Conservation (phyloP, 2,797 vertebrate genomes). For the Tamandua tetradactyla region DNA sequence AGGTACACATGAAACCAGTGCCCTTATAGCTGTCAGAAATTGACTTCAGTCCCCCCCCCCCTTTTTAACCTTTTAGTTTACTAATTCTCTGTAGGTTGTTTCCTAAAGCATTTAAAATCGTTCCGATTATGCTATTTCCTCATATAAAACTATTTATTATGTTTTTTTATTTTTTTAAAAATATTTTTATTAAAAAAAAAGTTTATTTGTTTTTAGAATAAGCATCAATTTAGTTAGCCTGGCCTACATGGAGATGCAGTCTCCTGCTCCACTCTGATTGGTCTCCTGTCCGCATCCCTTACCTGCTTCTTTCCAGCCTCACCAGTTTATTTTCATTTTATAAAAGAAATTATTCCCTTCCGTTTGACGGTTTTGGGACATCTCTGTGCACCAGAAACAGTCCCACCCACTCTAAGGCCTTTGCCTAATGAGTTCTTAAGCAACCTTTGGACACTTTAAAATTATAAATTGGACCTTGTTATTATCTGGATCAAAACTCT, state of each 20-base stretch:
- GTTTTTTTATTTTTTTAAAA: no score
- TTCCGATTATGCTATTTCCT: not conserved
- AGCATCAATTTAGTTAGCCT: not conserved
- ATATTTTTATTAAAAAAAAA: no score
- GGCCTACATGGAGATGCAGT: not conserved
- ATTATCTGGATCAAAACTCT: not conserved
- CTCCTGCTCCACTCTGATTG: not conserved
- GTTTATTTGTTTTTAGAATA: not conserved
- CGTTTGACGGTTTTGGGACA: not conserved
- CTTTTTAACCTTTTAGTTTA: not conserved
- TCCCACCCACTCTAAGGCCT: not conserved
- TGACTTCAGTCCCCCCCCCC: not conserved
- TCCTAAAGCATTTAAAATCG: not conserved
- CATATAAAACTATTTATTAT: not conserved
- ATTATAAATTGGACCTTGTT: not conserved
- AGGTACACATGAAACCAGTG: not conserved
- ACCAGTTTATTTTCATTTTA: not conserved
- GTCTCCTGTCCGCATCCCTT: not conserved
- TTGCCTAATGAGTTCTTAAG: conserved; percentile 1
- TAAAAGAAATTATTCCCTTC: not conserved
- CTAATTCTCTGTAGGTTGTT: not conserved
- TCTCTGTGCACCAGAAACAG: not conserved
- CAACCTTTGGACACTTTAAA: not conserved
- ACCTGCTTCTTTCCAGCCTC: not conserved
- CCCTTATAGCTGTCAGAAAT: not conserved